Conservation (phyloP, 2,113 vertebrate genomes). For the Salminus brasiliensis region DNA sequence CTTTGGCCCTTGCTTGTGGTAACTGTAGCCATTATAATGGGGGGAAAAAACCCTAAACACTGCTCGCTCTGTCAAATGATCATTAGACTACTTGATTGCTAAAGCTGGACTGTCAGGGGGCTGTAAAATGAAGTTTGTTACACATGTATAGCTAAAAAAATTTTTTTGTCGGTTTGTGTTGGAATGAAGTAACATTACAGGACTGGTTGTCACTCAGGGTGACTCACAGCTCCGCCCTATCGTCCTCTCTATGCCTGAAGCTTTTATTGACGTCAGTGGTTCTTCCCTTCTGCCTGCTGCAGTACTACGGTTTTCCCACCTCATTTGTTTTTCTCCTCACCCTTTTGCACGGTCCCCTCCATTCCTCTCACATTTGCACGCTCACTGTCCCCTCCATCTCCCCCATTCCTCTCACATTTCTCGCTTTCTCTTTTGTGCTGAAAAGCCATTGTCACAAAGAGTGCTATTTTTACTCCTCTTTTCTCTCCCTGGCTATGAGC, state of each 20-base stretch:
- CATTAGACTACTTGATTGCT: no score
- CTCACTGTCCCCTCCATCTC: no score
- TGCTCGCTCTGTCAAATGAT: no score
- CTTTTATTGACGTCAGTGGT: conserved; percentile 37
- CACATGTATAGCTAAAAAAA: no score
- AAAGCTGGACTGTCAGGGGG: no score
- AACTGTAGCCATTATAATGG: not conserved
- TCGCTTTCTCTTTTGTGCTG: not conserved
- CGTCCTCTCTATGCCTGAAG: not conserved
- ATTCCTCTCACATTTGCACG: not conserved
- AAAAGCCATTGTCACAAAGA: conserved; percentile 24
- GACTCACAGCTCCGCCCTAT: conserved; percentile 15
- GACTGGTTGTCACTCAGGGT: conserved; percentile 6
- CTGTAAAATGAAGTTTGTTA: not conserved
- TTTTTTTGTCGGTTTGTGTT: not conserved
- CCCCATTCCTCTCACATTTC: no score
- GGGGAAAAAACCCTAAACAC: not conserved
- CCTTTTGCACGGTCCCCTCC: not conserved
- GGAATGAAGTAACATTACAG: not conserved
- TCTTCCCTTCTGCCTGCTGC: not conserved
- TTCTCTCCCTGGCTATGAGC: conserved; percentile 41
- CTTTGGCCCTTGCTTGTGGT: no score
- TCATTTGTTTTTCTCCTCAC: not conserved
- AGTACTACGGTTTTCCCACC: not conserved
- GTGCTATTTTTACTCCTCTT: conserved; percentile 44